These are phyloP conservation scores for Acrocephalus arundinaceus DNA, from an alignment of 2,113 vertebrate genomes.

Conservation along the genomic window DNA sequence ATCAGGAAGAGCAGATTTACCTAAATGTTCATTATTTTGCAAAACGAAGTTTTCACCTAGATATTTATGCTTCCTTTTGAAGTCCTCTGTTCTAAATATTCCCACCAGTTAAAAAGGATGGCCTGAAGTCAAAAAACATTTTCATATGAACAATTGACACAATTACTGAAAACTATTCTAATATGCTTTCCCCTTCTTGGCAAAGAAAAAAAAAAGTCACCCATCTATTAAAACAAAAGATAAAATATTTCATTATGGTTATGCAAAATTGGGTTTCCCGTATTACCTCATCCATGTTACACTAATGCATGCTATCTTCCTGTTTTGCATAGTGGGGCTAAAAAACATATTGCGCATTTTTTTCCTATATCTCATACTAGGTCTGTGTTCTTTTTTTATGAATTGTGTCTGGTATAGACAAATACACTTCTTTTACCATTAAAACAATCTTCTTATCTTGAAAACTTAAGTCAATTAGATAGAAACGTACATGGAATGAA, in stretches of 20 bases:
- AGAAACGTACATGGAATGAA: neutral
- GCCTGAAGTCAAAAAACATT: neutral
- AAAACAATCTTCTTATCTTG: neutral
- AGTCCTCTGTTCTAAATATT: neutral
- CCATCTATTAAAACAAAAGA: conserved; percentile 34
- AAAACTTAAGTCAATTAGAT: neutral
- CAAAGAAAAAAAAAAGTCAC: neutral
- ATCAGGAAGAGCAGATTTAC: neutral
- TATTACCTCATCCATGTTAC: neutral
- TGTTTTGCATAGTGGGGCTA: neutral
- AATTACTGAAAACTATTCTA: neutral
- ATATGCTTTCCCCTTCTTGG: neutral
- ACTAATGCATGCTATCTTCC: neutral
- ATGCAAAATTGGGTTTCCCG: neutral
- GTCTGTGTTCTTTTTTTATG: neutral
- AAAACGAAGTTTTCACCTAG: neutral
- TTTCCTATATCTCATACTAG: neutral
- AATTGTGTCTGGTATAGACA: neutral
- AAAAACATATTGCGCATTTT: neutral
- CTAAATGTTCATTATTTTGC: neutral
- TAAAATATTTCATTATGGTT: neutral
- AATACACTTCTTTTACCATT: neutral
- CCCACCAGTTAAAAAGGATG: neutral
- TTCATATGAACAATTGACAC: neutral
- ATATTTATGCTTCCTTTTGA: neutral